Evolutionary conservation across 2,888 invertebrate species (phyloP), one percentile per base, ranked within the genome.

Genomic region (Drosophila infuscata): DNA sequence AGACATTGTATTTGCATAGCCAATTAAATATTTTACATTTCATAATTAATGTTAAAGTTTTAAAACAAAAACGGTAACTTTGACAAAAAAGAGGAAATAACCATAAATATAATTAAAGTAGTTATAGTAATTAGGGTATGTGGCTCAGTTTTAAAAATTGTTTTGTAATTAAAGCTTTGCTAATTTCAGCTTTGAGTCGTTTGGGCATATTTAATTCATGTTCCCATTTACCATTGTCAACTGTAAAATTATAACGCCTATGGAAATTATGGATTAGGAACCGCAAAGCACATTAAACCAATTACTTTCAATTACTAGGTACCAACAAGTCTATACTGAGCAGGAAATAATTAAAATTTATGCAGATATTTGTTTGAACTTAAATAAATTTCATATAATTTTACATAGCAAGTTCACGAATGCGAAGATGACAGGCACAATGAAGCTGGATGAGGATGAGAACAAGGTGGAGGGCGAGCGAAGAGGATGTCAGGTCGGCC

Each of bases 351-450:
- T 75, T 41, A 32, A 17, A 54, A 58, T 48, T 43, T 25, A 58
- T 54, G 75, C 41, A 49, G 11, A 46, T 57, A 66, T 60, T 51
- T 68, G 64, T 65, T 64, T 20, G 25, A 61, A 48, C 29, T 36
- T 52, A 58, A 15, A 52, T 41, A 48, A 36, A 60, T 36, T 54
- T 62, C 48, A 38, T 49, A 53, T 49, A 53, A 59, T 49, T 54
- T 76, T 12, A 56, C n/a, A 53, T 3, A 20, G 29, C 25, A 35
- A 72, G 60, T 61, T 57, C 51, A 60, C n/a, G 25, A 66, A 29
- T 35, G 29, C 20, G 53, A 36, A 20, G 38, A 59, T 32, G 32
- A 57, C 32, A 32, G 43, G 46, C 46, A 46, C 25, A 46, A 46
- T 25, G 7, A 46, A 46, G 25, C 25, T 46, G 49, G 49, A 12